phyloP scores from a whole-genome alignment of 2,888 invertebrate genomes.

The Parnassius glacialis region DNA sequence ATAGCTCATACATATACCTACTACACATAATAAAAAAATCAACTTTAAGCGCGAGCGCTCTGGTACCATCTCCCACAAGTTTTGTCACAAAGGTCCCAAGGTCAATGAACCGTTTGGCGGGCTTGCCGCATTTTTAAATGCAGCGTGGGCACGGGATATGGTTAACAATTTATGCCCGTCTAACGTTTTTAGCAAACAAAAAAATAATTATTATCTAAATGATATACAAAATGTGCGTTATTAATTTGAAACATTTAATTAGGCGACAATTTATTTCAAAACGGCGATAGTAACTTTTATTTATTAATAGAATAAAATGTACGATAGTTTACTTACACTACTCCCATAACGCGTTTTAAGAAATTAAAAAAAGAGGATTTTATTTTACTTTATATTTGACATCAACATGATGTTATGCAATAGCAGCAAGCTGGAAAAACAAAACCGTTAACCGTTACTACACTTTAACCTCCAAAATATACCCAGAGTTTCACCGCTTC shows the following conservation, averaged over 20 bases:
- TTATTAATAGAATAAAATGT: no score
- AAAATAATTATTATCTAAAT: not conserved
- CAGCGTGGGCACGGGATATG: slow-evolving; percentile 42
- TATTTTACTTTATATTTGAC: no score
- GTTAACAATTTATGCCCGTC: slow-evolving; percentile 15
- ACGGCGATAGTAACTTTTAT: no score
- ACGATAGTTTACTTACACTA: no score
- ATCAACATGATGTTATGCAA: no score
- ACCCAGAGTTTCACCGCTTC: no score
- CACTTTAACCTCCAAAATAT: slow-evolving; percentile 1
- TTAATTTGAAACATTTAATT: not conserved
- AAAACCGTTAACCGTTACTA: no score
- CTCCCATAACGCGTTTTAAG: no score
- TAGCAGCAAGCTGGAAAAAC: no score
- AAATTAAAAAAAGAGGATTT: no score
- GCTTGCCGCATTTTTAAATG: slow-evolving; percentile 72
- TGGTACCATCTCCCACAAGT: slow-evolving; percentile 70
- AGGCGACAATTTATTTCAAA: no score
- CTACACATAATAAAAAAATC: slow-evolving; percentile 36
- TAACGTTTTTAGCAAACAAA: slow-evolving; percentile 23
- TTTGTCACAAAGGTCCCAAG: slow-evolving; percentile 74
- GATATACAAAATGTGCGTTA: not conserved
- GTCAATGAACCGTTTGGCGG: slow-evolving; percentile 74
- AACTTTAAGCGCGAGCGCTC: slow-evolving; percentile 41
- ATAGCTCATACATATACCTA: not conserved